Percentiles rank a stretch among this genome's conserved stretches.
Evolutionary conservation across 2,888 invertebrate species (phyloP).

Genomic region (Drosophila tripunctata): DNA sequence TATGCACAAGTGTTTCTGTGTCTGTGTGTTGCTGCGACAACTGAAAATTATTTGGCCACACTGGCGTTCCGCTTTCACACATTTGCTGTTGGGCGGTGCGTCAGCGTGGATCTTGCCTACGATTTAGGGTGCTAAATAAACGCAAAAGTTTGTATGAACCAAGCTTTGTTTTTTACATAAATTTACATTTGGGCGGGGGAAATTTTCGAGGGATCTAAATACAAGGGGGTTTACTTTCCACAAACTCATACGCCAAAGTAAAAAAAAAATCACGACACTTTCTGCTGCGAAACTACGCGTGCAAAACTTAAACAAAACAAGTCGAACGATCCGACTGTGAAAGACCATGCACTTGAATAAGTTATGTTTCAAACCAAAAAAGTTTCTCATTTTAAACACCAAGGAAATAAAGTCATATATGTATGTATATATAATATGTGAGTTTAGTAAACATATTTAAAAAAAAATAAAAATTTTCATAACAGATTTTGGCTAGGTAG

Average conservation of each 20-base stretch:
- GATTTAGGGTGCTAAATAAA: conserved; percentile 81
- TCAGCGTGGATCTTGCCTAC: conserved; percentile 58
- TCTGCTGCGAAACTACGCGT: conserved; percentile 50
- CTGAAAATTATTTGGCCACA: conserved; percentile 43
- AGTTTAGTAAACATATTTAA: no score
- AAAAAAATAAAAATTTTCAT: conserved; percentile 13
- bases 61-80: conserved; percentile 48
- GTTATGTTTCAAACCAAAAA: no score
- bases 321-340: no score
- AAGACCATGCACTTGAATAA: no score
- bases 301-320: conserved; percentile 39
- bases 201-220: conserved; percentile 20
- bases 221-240: not conserved
- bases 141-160: conserved; percentile 83
- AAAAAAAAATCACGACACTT: conserved; percentile 45
- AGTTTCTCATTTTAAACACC: no score
- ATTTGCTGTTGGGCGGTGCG: no score
- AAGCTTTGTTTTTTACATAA: conserved; percentile 50
- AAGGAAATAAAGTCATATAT: no score
- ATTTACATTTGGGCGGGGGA: conserved; percentile 16
- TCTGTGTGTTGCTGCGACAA: conserved; percentile 50
- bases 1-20: conserved; percentile 20
- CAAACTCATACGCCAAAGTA: conserved; percentile 29
- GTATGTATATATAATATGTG: no score
- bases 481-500: no score